A percentile compares a stretch with the other conserved stretches of the same genome.
Evolutionary conservation across 2,113 vertebrate species (phyloP).

Genomic region (Mustelus asterias): DNA sequence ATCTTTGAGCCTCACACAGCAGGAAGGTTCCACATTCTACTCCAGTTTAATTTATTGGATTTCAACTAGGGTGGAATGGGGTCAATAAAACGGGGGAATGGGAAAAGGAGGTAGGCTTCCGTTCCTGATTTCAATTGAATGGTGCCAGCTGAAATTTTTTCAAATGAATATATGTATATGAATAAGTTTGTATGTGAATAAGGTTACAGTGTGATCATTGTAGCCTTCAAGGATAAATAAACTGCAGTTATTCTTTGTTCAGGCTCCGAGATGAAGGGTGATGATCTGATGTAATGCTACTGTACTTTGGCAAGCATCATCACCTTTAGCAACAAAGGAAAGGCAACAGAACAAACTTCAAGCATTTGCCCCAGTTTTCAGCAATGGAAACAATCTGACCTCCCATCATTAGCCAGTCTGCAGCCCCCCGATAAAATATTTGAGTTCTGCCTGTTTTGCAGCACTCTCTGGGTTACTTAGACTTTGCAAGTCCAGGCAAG

Average conservation of each 20-base stretch:
- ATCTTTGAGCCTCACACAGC: background rate
- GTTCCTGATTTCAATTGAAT: background rate
- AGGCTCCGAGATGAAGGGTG: background rate
- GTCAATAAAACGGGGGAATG: background rate
- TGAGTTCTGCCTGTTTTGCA: background rate
- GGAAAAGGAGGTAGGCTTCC: background rate
- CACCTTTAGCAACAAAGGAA: background rate
- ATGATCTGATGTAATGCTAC: background rate
- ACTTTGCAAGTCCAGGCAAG: too few species aligned
- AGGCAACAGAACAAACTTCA: background rate
- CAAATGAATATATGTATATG: background rate
- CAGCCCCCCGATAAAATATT: background rate
- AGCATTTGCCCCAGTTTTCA: background rate
- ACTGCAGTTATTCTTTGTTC: background rate
- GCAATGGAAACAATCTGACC: background rate
- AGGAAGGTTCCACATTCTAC: background rate
- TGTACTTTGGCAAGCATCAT: background rate
- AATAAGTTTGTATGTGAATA: background rate
- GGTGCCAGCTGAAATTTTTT: background rate
- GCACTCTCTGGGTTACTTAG: background rate
- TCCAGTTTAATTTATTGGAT: background rate
- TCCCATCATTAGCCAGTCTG: background rate
- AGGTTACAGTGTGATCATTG: background rate
- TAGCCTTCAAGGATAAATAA: background rate
- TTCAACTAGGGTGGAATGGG: background rate